These are phyloP conservation scores for Drosophila eohydei DNA, from an alignment of 2,888 invertebrate genomes.

Conservation along the genomic window DNA sequence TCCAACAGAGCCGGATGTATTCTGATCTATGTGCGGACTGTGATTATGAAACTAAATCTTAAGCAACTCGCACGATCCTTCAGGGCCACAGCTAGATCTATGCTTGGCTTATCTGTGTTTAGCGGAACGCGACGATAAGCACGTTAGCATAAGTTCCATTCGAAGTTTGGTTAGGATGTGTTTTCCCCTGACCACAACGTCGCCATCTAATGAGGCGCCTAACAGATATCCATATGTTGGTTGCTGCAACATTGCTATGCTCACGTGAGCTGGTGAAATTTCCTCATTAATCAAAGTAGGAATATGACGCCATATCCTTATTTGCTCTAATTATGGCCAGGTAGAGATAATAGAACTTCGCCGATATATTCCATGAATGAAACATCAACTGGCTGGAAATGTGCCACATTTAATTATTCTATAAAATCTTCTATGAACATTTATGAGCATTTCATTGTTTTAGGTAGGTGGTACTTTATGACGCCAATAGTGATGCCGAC, in stretches of 20 bases:
- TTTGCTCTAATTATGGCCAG: conserved; percentile 58
- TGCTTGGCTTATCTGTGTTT: conserved; percentile 41
- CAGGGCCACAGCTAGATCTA: conserved; percentile 12
- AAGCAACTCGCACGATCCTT: conserved; percentile 10
- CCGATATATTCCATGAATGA: conserved; percentile 69
- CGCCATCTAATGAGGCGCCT: conserved; percentile 59
- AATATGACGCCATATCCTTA: conserved; percentile 59
- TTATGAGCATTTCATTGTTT: conserved; percentile 63
- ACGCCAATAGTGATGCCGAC: conserved; percentile 23
- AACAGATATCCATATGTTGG: conserved; percentile 40
- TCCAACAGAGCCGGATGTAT: conserved; percentile 53
- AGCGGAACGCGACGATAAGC: conserved; percentile 29
- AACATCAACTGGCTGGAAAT: conserved; percentile 35
- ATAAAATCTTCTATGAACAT: conserved; percentile 55
- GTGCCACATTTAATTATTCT: conserved; percentile 64
- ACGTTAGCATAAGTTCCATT: conserved; percentile 22
- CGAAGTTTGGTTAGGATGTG: conserved; percentile 58
- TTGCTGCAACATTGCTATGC: background rate
- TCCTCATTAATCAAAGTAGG: conserved; percentile 68
- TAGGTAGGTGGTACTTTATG: conserved; percentile 70
- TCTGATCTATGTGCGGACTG: conserved; percentile 42
- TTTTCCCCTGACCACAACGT: conserved; percentile 49
- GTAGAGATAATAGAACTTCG: conserved; percentile 10
- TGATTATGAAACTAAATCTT: conserved; percentile 59
- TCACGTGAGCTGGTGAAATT: conserved; percentile 41